These are phyloP conservation scores for Macrotrachela quadricornifera DNA, from an alignment of 1,140 invertebrate species.

Conservation along the genomic window DNA sequence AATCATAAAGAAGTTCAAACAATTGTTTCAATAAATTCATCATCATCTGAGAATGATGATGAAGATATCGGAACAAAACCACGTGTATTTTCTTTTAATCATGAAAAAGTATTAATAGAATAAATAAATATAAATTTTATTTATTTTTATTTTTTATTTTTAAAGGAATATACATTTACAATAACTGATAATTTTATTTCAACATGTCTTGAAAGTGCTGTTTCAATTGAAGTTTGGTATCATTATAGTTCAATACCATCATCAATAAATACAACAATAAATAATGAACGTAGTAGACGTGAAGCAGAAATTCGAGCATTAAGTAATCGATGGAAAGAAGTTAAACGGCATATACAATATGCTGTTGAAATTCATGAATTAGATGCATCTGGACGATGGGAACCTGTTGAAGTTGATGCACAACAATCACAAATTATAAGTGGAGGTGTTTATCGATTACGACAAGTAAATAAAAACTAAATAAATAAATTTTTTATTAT, in stretches of 20 bases:
- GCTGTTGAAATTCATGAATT: constrained; percentile 74
- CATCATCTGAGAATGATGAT: no score
- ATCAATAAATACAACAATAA: background rate
- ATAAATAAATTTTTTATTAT: constrained; percentile 10
- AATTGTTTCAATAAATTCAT: no score
- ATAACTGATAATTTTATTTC: background rate
- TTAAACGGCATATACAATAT: constrained; percentile 76
- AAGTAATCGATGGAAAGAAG: constrained; percentile 75
- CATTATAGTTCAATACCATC: constrained; percentile 42
- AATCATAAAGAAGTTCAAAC: no score
- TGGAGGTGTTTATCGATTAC: constrained; percentile 79
- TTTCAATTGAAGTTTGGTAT: constrained; percentile 94
- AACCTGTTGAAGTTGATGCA: constrained; percentile 60
- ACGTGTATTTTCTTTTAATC: no score
- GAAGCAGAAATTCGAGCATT: constrained; percentile 56
- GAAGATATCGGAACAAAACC: no score
- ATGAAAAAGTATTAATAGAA: no score
- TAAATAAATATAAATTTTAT: no score
- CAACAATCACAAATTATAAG: constrained; percentile 40
- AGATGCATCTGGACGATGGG: constrained; percentile 63
- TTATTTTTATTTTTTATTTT: no score
- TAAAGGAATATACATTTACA: no score
- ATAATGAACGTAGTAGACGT: background rate
- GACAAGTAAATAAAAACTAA: constrained; percentile 45
- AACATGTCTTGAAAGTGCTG: constrained; percentile 26